Evolutionary conservation across 2,113 vertebrate species (phyloP).

Genomic region (Vombatus ursinus): DNA sequence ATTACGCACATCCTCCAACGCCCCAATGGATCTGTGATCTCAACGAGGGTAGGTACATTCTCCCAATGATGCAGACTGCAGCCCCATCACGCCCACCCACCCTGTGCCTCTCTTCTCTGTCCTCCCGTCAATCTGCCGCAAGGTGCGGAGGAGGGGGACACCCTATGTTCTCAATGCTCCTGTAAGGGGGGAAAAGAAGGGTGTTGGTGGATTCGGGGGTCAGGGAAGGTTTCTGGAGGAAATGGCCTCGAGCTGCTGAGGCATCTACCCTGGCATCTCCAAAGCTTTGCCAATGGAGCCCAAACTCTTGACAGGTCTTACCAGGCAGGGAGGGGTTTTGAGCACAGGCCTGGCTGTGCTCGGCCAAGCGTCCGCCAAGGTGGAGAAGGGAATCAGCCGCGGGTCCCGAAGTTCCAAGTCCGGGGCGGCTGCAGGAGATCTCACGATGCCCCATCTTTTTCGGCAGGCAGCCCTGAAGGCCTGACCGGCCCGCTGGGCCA

Average conservation of each 20-base stretch:
- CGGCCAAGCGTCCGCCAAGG: neutral
- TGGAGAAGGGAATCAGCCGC: neutral
- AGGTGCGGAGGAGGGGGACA: neutral
- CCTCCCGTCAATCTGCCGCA: neutral
- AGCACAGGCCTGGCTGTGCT: neutral
- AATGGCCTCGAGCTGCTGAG: neutral
- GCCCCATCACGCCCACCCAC: neutral
- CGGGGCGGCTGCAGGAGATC: neutral
- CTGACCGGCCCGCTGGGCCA: neutral
- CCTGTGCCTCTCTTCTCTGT: too few relatives aligned
- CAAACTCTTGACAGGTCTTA: neutral
- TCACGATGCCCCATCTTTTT: neutral
- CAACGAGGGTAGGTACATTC: neutral
- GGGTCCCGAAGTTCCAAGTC: neutral
- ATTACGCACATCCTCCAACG: neutral
- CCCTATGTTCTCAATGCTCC: neutral
- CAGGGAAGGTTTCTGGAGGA: conserved; percentile 9
- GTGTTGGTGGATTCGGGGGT: neutral
- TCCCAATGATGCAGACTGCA: neutral
- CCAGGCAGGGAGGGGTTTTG: neutral
- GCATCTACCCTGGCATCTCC: neutral
- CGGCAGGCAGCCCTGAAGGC: neutral
- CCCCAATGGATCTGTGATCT: neutral
- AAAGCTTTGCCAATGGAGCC: neutral
- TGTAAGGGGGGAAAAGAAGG: neutral